phyloP scores from a whole-genome alignment of 2,113 vertebrate genomes.

The Picathartes gymnocephalus region DNA sequence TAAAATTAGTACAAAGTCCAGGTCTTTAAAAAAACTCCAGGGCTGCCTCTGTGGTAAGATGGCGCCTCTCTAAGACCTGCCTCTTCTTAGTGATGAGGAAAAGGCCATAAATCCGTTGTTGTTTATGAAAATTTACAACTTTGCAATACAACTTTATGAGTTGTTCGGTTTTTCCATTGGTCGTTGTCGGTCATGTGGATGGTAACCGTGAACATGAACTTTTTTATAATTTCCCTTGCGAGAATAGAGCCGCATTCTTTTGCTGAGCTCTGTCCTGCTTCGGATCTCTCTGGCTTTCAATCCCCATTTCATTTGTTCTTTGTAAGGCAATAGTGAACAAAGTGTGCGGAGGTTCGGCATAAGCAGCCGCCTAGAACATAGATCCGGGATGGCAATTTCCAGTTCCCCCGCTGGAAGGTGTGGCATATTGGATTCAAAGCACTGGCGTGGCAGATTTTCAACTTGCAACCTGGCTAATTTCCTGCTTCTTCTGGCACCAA shows the following conservation, averaged over 20 bases:
- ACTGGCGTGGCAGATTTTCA: constrained; percentile 71
- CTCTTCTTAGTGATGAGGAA: constrained; percentile 86
- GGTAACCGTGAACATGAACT: constrained; percentile 97
- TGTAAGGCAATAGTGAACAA: constrained; percentile 70
- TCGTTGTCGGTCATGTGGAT: constrained; percentile 87
- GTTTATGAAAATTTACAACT: constrained; percentile 99
- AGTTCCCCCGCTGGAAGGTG: constrained; percentile 72
- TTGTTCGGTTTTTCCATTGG: constrained; percentile 88
- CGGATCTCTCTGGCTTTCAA: constrained; percentile 74
- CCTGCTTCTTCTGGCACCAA: constrained; percentile 81
- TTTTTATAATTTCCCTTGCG: constrained; percentile 98
- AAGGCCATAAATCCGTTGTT: constrained; percentile 99
- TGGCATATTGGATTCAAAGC: constrained; percentile 73
- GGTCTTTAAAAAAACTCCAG: constrained; percentile 64
- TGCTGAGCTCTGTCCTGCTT: constrained; percentile 84
- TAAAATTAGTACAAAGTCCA: constrained; percentile 58
- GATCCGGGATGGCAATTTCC: constrained; percentile 66
- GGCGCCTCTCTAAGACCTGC: constrained; percentile 91
- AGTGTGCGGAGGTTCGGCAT: constrained; percentile 60
- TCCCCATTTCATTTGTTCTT: constrained; percentile 67
- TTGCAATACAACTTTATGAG: constrained; percentile 98
- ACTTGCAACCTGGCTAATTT: constrained; percentile 82
- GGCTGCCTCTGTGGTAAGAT: constrained; percentile 86
- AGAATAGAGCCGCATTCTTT: constrained; percentile 94
- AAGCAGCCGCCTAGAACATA: constrained; percentile 56